These are phyloP conservation scores for Stenodema calcarata DNA, from an alignment of 2,888 invertebrate species.

Conservation along the genomic window DNA sequence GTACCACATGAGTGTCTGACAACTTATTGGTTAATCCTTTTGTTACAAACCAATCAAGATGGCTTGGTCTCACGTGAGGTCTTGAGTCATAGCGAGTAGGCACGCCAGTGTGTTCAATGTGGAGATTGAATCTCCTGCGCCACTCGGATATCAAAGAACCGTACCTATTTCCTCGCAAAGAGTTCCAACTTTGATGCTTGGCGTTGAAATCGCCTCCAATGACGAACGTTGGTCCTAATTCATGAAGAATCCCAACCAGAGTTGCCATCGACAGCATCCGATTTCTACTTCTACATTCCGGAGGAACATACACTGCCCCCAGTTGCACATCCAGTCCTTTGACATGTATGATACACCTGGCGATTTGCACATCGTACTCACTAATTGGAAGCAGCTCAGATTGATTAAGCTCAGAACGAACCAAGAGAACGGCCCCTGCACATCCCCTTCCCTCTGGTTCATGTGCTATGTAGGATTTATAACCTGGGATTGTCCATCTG, in stretches of 20 bases:
- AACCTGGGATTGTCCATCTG: background rate
- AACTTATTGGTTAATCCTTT: background rate
- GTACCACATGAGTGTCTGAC: too few species aligned
- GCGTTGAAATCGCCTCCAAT: background rate
- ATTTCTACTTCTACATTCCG: background rate
- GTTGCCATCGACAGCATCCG: background rate
- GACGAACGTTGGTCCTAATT: background rate
- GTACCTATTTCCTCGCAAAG: background rate
- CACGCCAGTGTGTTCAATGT: background rate
- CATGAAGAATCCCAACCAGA: background rate
- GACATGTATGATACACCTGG: background rate
- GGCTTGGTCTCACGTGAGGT: background rate
- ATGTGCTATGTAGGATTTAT: background rate
- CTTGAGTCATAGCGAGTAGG: background rate
- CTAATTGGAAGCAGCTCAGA: background rate
- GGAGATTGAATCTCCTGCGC: background rate
- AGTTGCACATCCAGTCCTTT: background rate
- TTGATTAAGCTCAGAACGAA: background rate
- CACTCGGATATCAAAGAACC: background rate
- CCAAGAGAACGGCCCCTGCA: background rate
- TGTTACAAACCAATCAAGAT: background rate
- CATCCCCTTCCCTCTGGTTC: background rate
- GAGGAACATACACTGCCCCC: background rate
- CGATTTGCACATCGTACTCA: background rate
- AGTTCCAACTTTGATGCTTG: background rate